A percentile compares a stretch with the other conserved stretches of the same genome.
These are phyloP conservation scores for Palythoa heliodiscus DNA, from an alignment of 92 coral and sea anemone species.

Conservation along the genomic window DNA sequence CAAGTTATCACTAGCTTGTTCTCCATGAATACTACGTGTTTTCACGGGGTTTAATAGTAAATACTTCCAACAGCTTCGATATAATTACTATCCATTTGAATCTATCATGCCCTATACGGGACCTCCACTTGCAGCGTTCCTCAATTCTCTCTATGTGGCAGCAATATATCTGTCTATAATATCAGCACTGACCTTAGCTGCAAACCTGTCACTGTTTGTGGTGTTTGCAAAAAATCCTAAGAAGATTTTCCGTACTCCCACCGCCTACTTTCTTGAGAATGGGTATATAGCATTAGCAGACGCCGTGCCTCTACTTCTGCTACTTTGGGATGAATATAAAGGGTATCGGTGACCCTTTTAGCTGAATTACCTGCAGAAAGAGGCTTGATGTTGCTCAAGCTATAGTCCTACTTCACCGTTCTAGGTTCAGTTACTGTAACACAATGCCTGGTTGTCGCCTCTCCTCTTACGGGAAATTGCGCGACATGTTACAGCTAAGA, in stretches of 20 bases:
- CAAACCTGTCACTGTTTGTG: constrained; percentile 4
- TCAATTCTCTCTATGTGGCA: background rate
- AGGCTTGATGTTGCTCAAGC: too few species aligned
- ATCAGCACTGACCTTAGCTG: constrained; percentile 6
- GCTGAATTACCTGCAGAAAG: too few species aligned
- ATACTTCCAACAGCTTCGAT: background rate
- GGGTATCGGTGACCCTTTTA: too few species aligned
- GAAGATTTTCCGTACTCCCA: constrained; percentile 16
- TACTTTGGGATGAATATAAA: too few species aligned
- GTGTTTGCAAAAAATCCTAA: background rate
- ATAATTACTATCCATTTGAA: background rate
- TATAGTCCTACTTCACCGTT: too few species aligned
- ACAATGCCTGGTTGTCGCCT: constrained; percentile 15
- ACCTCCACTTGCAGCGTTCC: background rate
- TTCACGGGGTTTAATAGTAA: background rate
- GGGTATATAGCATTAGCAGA: too few species aligned
- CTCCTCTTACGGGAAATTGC: constrained; percentile 24
- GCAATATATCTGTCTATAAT: background rate
- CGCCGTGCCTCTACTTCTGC: too few species aligned
- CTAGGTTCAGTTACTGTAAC: too few species aligned
- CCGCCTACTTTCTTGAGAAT: too few species aligned
- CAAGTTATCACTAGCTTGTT: too few species aligned
- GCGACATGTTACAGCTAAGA: constrained; percentile 12
- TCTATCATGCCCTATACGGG: background rate
- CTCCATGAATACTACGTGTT: background rate